These are phyloP conservation scores for Beris chalybata DNA, from an alignment of 2,888 invertebrate genomes.

Conservation along the genomic window DNA sequence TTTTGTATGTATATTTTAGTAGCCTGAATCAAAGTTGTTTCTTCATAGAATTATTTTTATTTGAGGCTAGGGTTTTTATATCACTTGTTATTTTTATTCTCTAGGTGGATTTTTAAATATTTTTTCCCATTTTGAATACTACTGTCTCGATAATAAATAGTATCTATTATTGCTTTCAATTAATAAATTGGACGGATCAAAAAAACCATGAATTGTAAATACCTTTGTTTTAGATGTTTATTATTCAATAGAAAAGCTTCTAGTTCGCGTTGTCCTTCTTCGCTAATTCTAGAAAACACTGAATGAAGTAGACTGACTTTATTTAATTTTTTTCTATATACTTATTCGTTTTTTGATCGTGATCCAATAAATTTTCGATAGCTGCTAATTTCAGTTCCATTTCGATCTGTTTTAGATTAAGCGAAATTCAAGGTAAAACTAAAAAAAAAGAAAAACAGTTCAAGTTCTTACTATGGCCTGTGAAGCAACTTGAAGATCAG, in stretches of 20 bases:
- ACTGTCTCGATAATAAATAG: too few species aligned
- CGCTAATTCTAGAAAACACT: constrained; percentile 35
- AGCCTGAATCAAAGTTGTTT: too few species aligned
- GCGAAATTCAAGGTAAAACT: neutral
- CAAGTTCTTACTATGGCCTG: constrained; percentile 55
- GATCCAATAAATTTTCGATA: constrained; percentile 63
- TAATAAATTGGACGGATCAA: neutral
- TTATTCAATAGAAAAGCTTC: constrained; percentile 42
- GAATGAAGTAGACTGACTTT: constrained; percentile 11
- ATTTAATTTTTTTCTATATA: constrained; percentile 18
- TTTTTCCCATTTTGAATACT: too few species aligned
- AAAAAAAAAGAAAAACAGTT: too few species aligned
- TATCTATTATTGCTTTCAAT: too few species aligned
- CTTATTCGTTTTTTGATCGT: constrained; percentile 61
- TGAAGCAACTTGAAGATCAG: constrained; percentile 54
- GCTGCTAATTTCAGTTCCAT: constrained; percentile 63
- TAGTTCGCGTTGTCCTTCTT: constrained; percentile 45
- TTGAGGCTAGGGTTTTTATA: too few species aligned
- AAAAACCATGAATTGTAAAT: constrained; percentile 9
- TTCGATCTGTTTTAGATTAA: constrained; percentile 51
- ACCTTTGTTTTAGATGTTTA: constrained; percentile 45
- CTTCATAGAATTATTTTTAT: too few species aligned
- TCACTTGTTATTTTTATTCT: too few species aligned
- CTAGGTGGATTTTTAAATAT: too few species aligned
- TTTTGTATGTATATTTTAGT: too few species aligned